Evolutionary conservation across 2,113 vertebrate genomes (phyloP), one percentile per base, ranked within the genome.

Genomic region (Pogonocichla stellata): DNA sequence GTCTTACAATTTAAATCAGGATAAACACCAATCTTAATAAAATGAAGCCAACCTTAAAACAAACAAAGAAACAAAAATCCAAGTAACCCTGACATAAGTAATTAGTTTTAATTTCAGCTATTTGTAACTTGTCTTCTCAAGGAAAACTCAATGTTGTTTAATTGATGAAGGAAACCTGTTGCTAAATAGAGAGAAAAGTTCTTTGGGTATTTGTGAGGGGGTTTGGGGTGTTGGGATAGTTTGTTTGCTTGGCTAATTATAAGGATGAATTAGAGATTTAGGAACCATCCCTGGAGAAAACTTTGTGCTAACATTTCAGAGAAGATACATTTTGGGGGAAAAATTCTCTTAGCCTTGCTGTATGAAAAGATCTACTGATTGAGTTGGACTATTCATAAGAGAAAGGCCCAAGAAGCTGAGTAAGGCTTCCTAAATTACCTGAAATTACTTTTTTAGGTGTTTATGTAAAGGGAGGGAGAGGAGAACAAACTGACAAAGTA

Each of bases 121-220:
- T 74, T 81, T 64, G 26, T 7, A 61, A 36, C 22, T 77, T 54
- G 38, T 80, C 7, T 75, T 54, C 34, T 56, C 34, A 80, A 91
- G 18, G 19, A 67, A n/a, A 80, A 12, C 12, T 79, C 3, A 0
- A 10, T 64, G 82, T 90, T 67, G 14, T 53, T 89, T 36, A 77
- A 61, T n/a, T 62, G 8, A 62, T 73, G 70, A 85, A 57, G 78
- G 53, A 64, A 91, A 69, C 16, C 10, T 70, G 6, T 73, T 86
- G 20, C 18, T 91, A 29, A n/a, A 47, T 29, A 48, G 17, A 61
- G 11, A 84, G 70, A 77, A 62, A 58, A 77, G 2, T 51, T 47
- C 47, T 78, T 56, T 17, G 4, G 71, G 8, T 62, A 19, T 43
- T 56, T 28, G 8, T 53, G 42, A 38, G 5, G 0, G 0, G 3